Evolutionary conservation across 1,140 invertebrate genomes (phyloP).

Genomic region (Caenorhabditis inopinata): DNA sequence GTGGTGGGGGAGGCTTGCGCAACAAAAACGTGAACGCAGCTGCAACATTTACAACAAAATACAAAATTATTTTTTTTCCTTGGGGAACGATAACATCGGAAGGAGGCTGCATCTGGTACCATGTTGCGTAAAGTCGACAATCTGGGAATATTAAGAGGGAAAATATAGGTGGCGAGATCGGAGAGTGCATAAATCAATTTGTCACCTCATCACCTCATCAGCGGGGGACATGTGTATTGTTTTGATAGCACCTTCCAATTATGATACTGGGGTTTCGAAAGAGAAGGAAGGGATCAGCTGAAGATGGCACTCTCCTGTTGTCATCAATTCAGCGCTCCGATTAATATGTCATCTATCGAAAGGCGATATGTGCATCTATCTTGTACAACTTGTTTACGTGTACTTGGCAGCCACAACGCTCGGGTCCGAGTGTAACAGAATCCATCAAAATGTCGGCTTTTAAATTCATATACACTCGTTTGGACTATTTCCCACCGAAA

Average conservation of each 20-base stretch:
- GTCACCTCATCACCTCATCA: background rate
- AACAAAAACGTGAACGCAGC: background rate
- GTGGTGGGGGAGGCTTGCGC: background rate
- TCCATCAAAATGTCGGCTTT: constrained; percentile 27
- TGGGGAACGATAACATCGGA: constrained; percentile 1
- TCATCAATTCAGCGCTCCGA: background rate
- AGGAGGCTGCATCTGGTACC: background rate
- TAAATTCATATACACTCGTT: background rate
- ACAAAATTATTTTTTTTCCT: background rate
- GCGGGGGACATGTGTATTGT: background rate
- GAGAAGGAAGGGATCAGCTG: background rate
- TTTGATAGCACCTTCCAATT: constrained; percentile 1
- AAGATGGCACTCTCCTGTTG: background rate
- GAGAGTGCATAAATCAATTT: constrained; percentile 27
- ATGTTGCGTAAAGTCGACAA: background rate
- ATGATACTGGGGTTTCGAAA: background rate
- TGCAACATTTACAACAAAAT: background rate
- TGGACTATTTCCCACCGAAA: background rate
- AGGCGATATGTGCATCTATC: constrained; percentile 17
- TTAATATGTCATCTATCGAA: constrained; percentile 28
- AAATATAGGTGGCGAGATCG: background rate
- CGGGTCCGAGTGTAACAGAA: background rate
- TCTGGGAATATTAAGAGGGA: background rate
- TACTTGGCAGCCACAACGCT: background rate
- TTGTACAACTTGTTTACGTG: constrained; percentile 33